These are phyloP conservation scores for Neodiprion lecontei DNA, from an alignment of 1,140 invertebrate genomes.

Conservation along the genomic window DNA sequence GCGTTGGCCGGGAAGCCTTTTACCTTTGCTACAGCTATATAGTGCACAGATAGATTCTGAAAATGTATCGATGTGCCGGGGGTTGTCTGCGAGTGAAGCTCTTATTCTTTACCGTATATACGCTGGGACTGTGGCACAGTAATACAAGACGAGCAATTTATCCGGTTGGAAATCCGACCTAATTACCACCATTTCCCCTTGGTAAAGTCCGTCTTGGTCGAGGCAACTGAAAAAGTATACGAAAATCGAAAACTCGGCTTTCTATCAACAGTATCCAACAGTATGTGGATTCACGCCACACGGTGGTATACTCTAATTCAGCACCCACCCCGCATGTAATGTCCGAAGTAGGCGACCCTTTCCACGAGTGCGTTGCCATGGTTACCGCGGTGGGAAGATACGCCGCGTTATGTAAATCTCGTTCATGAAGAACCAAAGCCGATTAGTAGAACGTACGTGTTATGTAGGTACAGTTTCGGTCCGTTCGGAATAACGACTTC, in stretches of 20 bases:
- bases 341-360: slow-evolving; percentile 16
- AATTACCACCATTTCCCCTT: too few species aligned
- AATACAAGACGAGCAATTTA: neutral
- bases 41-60: neutral
- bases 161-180: neutral
- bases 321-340: neutral
- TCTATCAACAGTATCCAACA: too few species aligned
- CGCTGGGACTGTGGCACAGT: neutral
- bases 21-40: slow-evolving; percentile 1
- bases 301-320: too few species aligned
- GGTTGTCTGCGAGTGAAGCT: neutral
- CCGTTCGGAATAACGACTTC: neutral
- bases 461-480: slow-evolving; percentile 1
- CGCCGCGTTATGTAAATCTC: slow-evolving; percentile 30
- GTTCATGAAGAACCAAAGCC: slow-evolving; percentile 19
- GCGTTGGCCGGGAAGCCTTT: slow-evolving; percentile 13
- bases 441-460: slow-evolving; percentile 22
- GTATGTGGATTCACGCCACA: too few species aligned
- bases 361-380: slow-evolving; percentile 20
- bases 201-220: too few species aligned
- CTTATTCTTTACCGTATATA: neutral
- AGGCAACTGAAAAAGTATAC: too few species aligned
- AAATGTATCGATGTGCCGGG: neutral
- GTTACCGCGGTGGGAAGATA: slow-evolving; percentile 26
- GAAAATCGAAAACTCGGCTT: too few species aligned